Percentiles rank a stretch among this genome's conserved stretches.
phyloP scores from a whole-genome alignment of 2,113 vertebrate species.

The Polypterus senegalus region DNA sequence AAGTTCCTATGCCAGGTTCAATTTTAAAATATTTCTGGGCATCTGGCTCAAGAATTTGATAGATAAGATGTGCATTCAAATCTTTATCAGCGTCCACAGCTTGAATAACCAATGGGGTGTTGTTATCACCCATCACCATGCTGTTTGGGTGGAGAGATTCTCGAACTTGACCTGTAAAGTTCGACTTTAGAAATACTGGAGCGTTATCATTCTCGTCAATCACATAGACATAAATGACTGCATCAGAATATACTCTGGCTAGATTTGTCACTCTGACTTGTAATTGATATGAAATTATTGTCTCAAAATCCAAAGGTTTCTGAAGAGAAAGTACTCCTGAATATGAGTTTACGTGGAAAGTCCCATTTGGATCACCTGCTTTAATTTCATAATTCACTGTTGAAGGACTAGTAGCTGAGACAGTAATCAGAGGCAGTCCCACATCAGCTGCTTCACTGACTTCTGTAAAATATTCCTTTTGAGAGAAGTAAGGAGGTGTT shows the following conservation, averaged over 20 bases:
- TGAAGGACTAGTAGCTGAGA: conserved; percentile 60
- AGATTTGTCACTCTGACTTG: conserved; percentile 64
- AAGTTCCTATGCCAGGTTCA: conserved; percentile 73
- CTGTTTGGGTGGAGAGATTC: conserved; percentile 69
- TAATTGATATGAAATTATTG: conserved; percentile 60
- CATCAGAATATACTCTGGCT: conserved; percentile 50
- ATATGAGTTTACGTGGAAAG: conserved; percentile 72
- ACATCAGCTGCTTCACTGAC: conserved; percentile 62
- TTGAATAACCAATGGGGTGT: conserved; percentile 67
- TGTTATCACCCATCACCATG: conserved; percentile 69
- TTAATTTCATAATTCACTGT: conserved; percentile 74
- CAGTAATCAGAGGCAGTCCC: conserved; percentile 60
- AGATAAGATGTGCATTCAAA: conserved; percentile 67
- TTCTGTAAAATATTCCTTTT: conserved; percentile 69
- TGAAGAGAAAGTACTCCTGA: conserved; percentile 71
- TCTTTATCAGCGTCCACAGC: conserved; percentile 73
- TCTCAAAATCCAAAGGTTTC: conserved; percentile 73
- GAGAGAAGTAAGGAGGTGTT: conserved; percentile 69
- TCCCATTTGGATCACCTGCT: conserved; percentile 61
- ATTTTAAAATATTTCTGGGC: conserved; percentile 65
- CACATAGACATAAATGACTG: conserved; percentile 60
- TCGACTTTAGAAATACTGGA: conserved; percentile 55
- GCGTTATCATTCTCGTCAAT: conserved; percentile 85
- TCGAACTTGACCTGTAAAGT: conserved; percentile 65
- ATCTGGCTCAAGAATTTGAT: conserved; percentile 72